A percentile compares a stretch with the other conserved stretches of the same genome.
These are phyloP conservation scores for Pseudorhombus dupliciocellatus DNA, from an alignment of 2,113 vertebrate genomes.

Conservation along the genomic window DNA sequence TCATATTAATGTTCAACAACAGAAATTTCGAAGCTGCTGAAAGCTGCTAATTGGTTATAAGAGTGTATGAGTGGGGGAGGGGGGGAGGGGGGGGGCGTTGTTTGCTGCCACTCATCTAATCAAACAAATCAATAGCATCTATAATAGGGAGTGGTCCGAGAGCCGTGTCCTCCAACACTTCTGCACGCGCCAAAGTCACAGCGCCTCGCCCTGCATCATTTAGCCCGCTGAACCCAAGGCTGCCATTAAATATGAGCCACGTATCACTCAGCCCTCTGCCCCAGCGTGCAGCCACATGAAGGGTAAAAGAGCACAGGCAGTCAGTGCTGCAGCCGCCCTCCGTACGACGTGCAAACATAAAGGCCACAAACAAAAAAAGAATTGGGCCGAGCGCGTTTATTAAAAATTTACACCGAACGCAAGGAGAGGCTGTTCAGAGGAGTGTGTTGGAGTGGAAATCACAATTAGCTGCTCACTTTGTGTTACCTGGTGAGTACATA, in stretches of 20 bases:
- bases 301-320: constrained; percentile 65
- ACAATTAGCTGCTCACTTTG: constrained; percentile 66
- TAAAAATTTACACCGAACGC: constrained; percentile 33
- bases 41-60: constrained; percentile 9
- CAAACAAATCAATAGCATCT: constrained; percentile 68
- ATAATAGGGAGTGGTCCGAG: constrained; percentile 60
- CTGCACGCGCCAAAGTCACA: constrained; percentile 66
- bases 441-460: constrained; percentile 45
- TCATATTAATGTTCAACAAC: neutral
- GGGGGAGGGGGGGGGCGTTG: constrained; percentile 8
- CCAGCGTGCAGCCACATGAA: constrained; percentile 58
- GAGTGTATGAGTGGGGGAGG: neutral
- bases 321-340: constrained; percentile 26
- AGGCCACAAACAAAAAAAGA: constrained; percentile 45
- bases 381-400: constrained; percentile 28
- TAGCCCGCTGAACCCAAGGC: constrained; percentile 68
- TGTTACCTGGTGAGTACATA: constrained; percentile 67
- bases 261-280: constrained; percentile 62
- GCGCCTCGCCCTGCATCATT: constrained; percentile 65
- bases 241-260: constrained; percentile 75
- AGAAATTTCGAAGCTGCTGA: neutral
- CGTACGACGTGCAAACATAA: neutral
- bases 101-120: constrained; percentile 66
- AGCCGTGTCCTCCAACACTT: constrained; percentile 63
- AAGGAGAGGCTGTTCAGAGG: constrained; percentile 20